These are phyloP conservation scores for Atractosteus spatula DNA, from an alignment of 2,113 vertebrate species.

Conservation along the genomic window DNA sequence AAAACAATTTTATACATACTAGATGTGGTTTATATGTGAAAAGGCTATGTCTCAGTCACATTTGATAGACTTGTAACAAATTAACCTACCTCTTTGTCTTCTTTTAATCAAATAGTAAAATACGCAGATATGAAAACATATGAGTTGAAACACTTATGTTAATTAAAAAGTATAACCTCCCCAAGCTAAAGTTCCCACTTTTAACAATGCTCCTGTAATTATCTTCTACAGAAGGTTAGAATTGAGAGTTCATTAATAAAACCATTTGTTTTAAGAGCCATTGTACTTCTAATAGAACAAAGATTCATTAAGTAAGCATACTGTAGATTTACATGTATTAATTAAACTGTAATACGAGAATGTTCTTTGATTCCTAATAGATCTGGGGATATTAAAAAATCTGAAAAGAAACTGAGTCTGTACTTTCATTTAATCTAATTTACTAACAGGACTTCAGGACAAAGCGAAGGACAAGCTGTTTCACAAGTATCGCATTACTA, in stretches of 20 bases:
- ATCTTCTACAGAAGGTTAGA: conserved; percentile 28
- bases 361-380: conserved; percentile 25
- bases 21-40: background rate
- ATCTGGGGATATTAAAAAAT: background rate
- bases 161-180: conserved; percentile 37
- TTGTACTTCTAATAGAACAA: conserved; percentile 16
- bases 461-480: conserved; percentile 18
- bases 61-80: background rate
- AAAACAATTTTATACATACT: background rate
- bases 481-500: conserved; percentile 23
- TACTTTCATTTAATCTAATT: conserved; percentile 27
- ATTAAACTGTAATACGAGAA: conserved; percentile 30
- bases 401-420: conserved; percentile 10
- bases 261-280: conserved; percentile 32
- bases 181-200: conserved; percentile 16
- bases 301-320: conserved; percentile 20
- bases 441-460: conserved; percentile 26
- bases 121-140: conserved; percentile 20
- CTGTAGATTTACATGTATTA: conserved; percentile 34
- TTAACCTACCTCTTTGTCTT: background rate
- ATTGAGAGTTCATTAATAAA: conserved; percentile 30
- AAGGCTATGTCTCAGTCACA: background rate
- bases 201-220: conserved; percentile 29
- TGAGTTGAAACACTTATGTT: conserved; percentile 32
- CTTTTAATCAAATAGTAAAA: conserved; percentile 30